Conservation (phyloP, 2,113 vertebrate species). For the Vimba vimba region DNA sequence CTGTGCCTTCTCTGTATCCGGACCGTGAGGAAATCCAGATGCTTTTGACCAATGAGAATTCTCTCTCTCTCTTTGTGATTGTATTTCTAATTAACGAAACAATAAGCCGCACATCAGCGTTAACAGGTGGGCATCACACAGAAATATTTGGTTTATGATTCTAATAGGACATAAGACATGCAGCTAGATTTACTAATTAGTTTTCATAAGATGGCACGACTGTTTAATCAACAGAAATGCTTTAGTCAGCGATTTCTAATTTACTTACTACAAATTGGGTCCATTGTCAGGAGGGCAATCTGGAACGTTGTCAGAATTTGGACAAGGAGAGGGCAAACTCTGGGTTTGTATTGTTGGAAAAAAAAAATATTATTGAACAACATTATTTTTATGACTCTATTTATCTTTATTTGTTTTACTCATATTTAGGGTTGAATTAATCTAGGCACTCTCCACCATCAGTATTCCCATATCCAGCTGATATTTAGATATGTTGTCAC, state of each 20-base stretch:
- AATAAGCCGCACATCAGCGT: conserved; percentile 40
- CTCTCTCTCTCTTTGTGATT: conserved; percentile 11
- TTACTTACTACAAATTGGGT: not conserved
- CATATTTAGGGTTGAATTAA: not conserved
- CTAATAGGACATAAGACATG: not conserved
- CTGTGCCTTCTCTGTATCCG: not conserved
- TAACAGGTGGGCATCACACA: conserved; percentile 33
- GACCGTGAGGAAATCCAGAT: conserved; percentile 56
- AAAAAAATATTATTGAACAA: not conserved
- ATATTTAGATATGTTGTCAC: not conserved
- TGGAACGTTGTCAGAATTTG: not conserved
- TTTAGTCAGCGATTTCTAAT: not conserved
- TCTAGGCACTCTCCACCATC: not conserved
- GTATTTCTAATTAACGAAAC: conserved; percentile 59
- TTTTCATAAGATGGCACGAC: conserved; percentile 20
- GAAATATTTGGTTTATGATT: conserved; percentile 3
- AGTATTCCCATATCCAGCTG: too few species aligned
- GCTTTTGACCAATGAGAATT: conserved; percentile 50
- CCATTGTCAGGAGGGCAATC: not conserved
- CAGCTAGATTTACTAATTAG: not conserved
- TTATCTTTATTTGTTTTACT: not conserved
- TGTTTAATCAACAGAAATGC: conserved; percentile 11
- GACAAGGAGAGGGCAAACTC: not conserved
- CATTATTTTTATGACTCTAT: not conserved
- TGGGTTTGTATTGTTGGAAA: not conserved